Evolutionary conservation across 2,888 invertebrate genomes (phyloP).

Genomic region (Drosophila rellima): DNA sequence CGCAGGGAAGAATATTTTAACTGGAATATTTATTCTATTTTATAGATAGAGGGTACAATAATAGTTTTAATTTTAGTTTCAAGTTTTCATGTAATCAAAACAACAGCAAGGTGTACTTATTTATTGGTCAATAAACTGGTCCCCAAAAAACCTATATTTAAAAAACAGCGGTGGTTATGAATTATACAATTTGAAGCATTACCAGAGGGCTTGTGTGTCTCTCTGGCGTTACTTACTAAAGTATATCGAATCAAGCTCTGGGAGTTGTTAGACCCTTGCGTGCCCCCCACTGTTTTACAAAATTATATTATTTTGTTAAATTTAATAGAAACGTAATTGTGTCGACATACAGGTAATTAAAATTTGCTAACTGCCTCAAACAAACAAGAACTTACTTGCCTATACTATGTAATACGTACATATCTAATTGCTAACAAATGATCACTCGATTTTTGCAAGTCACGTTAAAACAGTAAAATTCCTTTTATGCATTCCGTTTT

Average conservation of each 20-base stretch:
- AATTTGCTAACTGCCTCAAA: background rate
- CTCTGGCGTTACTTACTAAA: no score
- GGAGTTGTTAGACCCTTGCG: no score
- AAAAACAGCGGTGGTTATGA: no score
- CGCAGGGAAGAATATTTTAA: background rate
- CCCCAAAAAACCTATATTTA: no score
- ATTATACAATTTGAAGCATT: no score
- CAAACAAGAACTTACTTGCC: slow-evolving; percentile 12
- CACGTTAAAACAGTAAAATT: background rate
- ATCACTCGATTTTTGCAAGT: slow-evolving; percentile 4
- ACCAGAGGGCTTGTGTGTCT: no score
- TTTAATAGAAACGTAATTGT: no score
- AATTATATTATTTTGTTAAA: background rate
- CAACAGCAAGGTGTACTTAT: background rate
- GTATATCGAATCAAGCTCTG: no score
- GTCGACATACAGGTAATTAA: background rate
- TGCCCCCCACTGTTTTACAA: no score
- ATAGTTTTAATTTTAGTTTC: no score
- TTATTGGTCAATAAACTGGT: no score
- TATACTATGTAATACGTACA: slow-evolving; percentile 15
- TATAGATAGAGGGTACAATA: no score
- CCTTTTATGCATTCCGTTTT: background rate
- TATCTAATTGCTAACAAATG: slow-evolving; percentile 46
- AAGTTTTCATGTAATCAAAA: background rate
- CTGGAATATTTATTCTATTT: background rate